These are phyloP conservation scores for Aurelia aurita DNA, from an alignment of 30 jellyfish, hydroid and myxozoan genomes.

Conservation along the genomic window DNA sequence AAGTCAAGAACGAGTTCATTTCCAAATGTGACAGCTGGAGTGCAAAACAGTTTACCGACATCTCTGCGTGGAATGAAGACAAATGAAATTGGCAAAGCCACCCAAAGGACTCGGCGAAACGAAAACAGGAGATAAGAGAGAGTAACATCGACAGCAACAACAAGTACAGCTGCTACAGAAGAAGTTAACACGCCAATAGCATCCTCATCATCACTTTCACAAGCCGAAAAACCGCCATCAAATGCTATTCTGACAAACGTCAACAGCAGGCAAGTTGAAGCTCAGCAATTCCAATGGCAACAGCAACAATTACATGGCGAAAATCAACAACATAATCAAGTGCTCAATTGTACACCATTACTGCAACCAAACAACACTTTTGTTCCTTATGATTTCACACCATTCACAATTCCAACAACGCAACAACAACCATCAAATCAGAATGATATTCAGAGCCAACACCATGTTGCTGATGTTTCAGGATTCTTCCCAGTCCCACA, in stretches of 20 bases:
- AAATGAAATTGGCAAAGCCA: background rate
- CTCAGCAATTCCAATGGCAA: too few relatives aligned
- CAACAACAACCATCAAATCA: too few relatives aligned
- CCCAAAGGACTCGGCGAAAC: background rate
- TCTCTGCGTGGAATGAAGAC: background rate
- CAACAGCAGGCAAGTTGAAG: background rate
- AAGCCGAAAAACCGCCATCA: background rate
- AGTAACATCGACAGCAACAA: background rate
- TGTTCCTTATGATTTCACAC: too few relatives aligned
- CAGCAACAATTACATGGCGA: too few relatives aligned
- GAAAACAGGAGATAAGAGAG: background rate
- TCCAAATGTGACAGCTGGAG: constrained; percentile 14
- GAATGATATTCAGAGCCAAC: too few relatives aligned
- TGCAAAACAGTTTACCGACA: background rate
- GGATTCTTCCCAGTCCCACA: background rate
- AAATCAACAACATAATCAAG: too few relatives aligned
- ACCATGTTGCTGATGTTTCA: background rate
- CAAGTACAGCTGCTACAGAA: too few relatives aligned
- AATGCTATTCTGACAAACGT: background rate
- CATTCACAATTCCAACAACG: too few relatives aligned
- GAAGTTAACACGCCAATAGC: too few relatives aligned
- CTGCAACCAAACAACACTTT: too few relatives aligned
- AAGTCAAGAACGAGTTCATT: background rate
- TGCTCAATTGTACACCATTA: too few relatives aligned
- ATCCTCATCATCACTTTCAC: too few relatives aligned